These are phyloP conservation scores for Lepus oiostolus DNA, from an alignment of 2,797 vertebrate genomes.

Conservation along the genomic window DNA sequence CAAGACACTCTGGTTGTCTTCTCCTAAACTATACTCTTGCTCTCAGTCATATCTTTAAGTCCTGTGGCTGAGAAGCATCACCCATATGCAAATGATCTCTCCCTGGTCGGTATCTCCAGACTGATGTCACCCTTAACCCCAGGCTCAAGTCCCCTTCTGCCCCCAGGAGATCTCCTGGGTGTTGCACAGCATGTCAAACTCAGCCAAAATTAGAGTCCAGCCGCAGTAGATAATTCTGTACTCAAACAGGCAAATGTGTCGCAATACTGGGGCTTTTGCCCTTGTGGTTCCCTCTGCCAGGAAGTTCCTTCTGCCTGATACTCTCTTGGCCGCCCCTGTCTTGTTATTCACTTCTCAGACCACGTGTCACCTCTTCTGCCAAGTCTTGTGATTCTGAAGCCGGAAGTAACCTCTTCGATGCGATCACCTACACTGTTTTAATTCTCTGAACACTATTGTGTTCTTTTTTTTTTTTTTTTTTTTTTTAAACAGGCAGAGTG, in stretches of 20 bases:
- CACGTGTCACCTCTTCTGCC: background rate
- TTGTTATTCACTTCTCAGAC: background rate
- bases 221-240: background rate
- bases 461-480: background rate
- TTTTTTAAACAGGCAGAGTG: too few species aligned
- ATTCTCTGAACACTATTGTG: background rate
- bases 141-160: background rate
- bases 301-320: background rate
- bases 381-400: background rate
- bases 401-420: background rate
- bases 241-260: background rate
- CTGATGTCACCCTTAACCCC: background rate
- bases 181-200: background rate
- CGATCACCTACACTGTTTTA: background rate
- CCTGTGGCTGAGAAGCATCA: background rate
- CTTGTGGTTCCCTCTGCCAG: background rate
- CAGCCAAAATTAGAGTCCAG: background rate
- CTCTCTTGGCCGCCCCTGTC: background rate
- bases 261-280: background rate
- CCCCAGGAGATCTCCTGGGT: background rate
- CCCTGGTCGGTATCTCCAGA: background rate
- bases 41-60: background rate
- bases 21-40: background rate
- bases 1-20: background rate
- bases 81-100: background rate